phyloP scores from a whole-genome alignment of 1,140 invertebrate genomes.

The Pachypeltis micranthus region DNA sequence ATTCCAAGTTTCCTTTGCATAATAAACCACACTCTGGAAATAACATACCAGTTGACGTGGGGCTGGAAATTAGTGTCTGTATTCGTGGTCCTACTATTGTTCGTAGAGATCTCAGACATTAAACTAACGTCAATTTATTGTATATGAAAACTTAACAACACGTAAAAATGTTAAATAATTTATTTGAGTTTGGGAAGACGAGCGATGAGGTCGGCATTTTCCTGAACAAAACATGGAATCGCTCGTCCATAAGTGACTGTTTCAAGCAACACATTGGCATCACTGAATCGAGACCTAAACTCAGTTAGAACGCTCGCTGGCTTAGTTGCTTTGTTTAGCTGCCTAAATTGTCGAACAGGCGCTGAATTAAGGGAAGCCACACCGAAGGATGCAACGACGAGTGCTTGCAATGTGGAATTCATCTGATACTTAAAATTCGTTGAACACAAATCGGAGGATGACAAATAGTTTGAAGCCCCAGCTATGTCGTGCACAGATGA shows the following conservation, averaged over 20 bases:
- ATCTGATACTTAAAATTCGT: constrained; percentile 5
- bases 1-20: too few relatives aligned
- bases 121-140: too few relatives aligned
- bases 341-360: background rate
- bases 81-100: too few relatives aligned
- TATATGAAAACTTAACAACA: too few relatives aligned
- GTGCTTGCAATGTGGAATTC: background rate
- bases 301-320: background rate
- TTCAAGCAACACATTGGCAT: background rate
- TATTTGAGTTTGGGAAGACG: too few relatives aligned
- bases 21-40: too few relatives aligned
- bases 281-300: background rate
- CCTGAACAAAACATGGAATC: background rate
- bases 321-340: background rate
- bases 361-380: background rate
- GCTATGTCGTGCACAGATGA: constrained; percentile 9
- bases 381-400: background rate
- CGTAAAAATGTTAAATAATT: too few relatives aligned
- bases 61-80: too few relatives aligned
- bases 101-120: too few relatives aligned
- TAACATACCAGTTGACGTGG: too few relatives aligned
- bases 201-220: background rate
- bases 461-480: constrained; percentile 2
- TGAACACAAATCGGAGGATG: constrained; percentile 6
- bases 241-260: background rate